phyloP scores from a whole-genome alignment of 2,113 vertebrate species.

The Pimephales promelas region DNA sequence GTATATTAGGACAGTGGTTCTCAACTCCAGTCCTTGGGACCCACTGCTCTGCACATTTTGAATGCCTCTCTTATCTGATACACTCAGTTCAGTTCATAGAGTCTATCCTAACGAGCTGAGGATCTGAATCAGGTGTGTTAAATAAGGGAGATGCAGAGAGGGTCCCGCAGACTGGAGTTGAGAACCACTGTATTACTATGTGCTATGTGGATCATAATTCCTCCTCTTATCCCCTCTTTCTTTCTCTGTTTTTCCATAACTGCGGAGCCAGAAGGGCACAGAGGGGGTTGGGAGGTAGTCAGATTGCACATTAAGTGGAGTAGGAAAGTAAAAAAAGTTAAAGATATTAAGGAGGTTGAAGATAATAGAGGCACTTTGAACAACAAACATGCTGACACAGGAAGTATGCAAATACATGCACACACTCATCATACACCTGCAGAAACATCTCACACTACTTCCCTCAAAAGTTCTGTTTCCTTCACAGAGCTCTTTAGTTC shows the following conservation, averaged over 20 bases:
- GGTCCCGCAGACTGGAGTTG: too few relatives aligned
- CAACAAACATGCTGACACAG: not conserved
- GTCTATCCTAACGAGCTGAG: too few relatives aligned
- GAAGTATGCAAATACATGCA: not conserved
- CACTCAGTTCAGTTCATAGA: too few relatives aligned
- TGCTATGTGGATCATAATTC: not conserved
- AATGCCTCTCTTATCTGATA: too few relatives aligned
- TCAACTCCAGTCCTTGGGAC: too few relatives aligned
- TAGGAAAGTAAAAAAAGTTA: not conserved
- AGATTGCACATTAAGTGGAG: conserved; percentile 2
- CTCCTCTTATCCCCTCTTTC: conserved; percentile 10
- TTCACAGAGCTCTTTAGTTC: conserved; percentile 12
- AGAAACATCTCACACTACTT: not conserved
- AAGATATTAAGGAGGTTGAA: not conserved
- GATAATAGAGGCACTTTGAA: conserved; percentile 32
- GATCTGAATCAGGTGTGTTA: too few relatives aligned
- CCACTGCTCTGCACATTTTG: too few relatives aligned
- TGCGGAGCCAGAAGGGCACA: not conserved
- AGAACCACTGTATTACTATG: too few relatives aligned
- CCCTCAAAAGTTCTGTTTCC: not conserved
- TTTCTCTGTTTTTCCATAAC: not conserved
- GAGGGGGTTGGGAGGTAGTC: conserved; percentile 5
- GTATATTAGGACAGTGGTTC: not conserved
- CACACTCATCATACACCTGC: not conserved
- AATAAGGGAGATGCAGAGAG: too few relatives aligned